Evolutionary conservation across 2,888 invertebrate species (phyloP), one percentile per base, ranked within the genome.

Genomic region (Hirudinaria manillensis): DNA sequence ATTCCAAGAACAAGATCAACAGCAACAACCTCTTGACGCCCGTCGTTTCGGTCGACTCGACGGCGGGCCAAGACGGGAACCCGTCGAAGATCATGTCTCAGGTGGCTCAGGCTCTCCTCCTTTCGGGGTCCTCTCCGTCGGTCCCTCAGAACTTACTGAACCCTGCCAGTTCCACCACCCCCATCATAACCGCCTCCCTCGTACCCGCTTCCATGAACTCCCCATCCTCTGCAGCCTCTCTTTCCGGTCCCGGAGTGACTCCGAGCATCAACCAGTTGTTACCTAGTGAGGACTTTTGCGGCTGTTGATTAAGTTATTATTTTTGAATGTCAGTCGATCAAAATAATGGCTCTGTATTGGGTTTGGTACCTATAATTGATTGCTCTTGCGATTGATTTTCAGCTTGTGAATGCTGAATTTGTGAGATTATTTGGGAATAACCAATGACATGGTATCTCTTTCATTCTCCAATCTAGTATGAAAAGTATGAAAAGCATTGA

Each of bases 211-310:
- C 70, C 24, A 45, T 51, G 21, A 73, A 73, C 45, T 73, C 61
- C 3, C 56, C 56, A 1, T 24, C 73, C 16, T 53, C 56, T 65
- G 27, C 34, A 34, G 45, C 45, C 13, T 65, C 61, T 3, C 38
- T 34, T 34, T 2, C 68, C 21, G 32, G 36, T 34, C 36, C 68
- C 10, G 68, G 68, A n/a, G 34, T 74, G n/a, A 75, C 79, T 19
- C 77, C 78, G 21, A 79, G 79, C 75, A 79, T 79, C 74, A 79
- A 79, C 76, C 79, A 79, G 75, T 77, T 79, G 27, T 75, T 79
- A 72, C 79, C 79, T 45, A 79, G 79, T 79, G 27, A 77, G 78
- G 76, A n/a, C 53, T 45, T 16, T 6, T 21, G 24, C 24, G 13
- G 24, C 16, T 72, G 29, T 13, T 53, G 13, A 27, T 61, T 56